A percentile compares a stretch with the other conserved stretches of the same genome.
Evolutionary conservation across 1,140 invertebrate species (phyloP).

Genomic region (Caerostris darwini): DNA sequence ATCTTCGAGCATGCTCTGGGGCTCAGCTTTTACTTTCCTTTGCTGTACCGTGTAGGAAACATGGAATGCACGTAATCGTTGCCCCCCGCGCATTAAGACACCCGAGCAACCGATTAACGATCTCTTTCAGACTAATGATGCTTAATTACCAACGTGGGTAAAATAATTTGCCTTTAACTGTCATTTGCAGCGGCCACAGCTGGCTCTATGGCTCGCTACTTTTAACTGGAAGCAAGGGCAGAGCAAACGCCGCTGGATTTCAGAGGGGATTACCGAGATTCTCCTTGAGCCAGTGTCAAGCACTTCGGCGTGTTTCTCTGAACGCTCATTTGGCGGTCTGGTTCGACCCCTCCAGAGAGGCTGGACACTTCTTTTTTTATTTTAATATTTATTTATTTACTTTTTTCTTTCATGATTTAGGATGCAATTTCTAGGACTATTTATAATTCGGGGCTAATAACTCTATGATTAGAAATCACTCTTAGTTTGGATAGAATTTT

Average conservation of each 20-base stretch:
- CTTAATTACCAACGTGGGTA: conserved; percentile 63
- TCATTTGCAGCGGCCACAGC: conserved; percentile 43
- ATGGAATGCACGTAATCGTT: not conserved
- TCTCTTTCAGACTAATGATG: conserved; percentile 61
- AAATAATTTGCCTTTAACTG: conserved; percentile 73
- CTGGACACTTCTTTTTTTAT: no score
- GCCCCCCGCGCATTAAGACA: not conserved
- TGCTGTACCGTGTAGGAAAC: not conserved
- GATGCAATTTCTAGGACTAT: no score
- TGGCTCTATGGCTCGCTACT: conserved; percentile 30
- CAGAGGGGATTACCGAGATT: not conserved
- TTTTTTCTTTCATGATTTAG: no score
- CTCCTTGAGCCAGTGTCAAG: not conserved
- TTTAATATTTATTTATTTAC: no score
- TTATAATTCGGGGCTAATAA: no score
- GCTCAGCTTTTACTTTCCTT: not conserved
- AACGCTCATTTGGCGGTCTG: not conserved
- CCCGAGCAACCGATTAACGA: conserved; percentile 49
- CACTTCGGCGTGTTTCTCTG: not conserved
- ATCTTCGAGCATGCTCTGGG: not conserved
- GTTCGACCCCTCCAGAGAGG: no score
- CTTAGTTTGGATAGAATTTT: no score
- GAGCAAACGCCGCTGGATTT: not conserved
- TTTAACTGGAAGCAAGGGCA: not conserved
- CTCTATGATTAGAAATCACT: no score